Evolutionary conservation across 2,888 invertebrate genomes (phyloP).

Genomic region (Phyto melanocephala): DNA sequence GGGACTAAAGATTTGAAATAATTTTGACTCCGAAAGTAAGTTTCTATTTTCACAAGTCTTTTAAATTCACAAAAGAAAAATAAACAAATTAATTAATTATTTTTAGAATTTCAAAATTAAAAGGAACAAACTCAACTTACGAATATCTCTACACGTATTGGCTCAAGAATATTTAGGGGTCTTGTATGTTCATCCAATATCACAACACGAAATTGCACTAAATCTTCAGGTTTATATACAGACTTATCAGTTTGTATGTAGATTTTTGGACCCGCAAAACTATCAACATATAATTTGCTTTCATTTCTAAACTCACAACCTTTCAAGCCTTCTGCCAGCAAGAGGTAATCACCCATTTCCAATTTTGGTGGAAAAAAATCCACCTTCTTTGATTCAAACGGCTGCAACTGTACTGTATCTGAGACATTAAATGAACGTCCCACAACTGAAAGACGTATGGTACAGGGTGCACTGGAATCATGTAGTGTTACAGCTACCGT

Average conservation of each 20-base stretch:
- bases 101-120: neutral
- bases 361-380: constrained; percentile 23
- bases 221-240: constrained; percentile 92
- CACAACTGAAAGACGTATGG: neutral
- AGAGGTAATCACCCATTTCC: constrained; percentile 69
- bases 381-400: constrained; percentile 16
- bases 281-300: constrained; percentile 84
- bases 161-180: constrained; percentile 79
- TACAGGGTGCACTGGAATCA: neutral
- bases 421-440: neutral
- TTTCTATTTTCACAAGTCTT: too few relatives aligned
- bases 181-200: constrained; percentile 86
- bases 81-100: neutral
- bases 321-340: constrained; percentile 81
- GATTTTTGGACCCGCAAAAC: constrained; percentile 84
- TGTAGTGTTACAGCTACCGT: constrained; percentile 17
- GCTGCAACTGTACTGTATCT: neutral
- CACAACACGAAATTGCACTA: constrained; percentile 86
- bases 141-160: constrained; percentile 68
- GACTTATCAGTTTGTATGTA: constrained; percentile 96
- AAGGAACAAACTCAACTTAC: constrained; percentile 22
- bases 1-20: too few relatives aligned
- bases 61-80: too few relatives aligned
- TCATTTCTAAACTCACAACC: constrained; percentile 88
- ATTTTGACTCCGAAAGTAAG: too few relatives aligned